A percentile compares a stretch with the other conserved stretches of the same genome.
These are phyloP conservation scores for Nycticebus coucang DNA, from an alignment of 2,113 vertebrate genomes.

Conservation along the genomic window DNA sequence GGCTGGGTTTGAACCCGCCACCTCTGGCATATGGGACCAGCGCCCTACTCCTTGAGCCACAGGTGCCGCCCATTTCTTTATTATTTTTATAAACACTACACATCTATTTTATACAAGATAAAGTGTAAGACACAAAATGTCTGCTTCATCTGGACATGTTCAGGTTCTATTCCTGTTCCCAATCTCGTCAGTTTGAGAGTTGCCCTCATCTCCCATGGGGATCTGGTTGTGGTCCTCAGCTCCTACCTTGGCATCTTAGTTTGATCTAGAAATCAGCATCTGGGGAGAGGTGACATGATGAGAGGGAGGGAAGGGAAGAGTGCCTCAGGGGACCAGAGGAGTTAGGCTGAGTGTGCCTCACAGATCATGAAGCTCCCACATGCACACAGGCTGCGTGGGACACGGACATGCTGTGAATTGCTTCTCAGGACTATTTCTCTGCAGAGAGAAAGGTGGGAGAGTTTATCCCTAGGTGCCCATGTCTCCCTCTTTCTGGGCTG, in stretches of 20 bases:
- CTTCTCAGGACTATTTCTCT: too few species aligned
- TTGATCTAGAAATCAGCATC: not conserved
- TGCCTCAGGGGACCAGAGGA: not conserved
- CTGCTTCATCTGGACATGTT: not conserved
- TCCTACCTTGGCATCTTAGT: too few species aligned
- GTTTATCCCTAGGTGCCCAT: accelerated
- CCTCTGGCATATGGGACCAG: too few species aligned
- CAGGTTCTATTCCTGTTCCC: not conserved
- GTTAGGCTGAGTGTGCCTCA: too few species aligned
- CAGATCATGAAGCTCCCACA: not conserved
- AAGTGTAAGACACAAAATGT: not conserved
- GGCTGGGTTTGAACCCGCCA: too few species aligned
- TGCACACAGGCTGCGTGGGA: accelerated
- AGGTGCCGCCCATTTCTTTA: not conserved
- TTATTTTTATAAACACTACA: not conserved
- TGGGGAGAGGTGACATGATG: not conserved
- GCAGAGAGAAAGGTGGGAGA: not conserved
- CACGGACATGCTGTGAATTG: accelerated
- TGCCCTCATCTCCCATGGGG: accelerated
- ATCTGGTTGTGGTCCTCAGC: not conserved
- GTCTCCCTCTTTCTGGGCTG: not conserved
- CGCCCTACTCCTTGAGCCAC: too few species aligned
- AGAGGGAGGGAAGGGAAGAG: not conserved
- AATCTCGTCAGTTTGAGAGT: not conserved
- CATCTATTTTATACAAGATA: not conserved